Percentiles rank a stretch among this genome's conserved stretches.
Evolutionary conservation across 2,888 invertebrate genomes (phyloP).

Genomic region (Holacanthella duospinosa): DNA sequence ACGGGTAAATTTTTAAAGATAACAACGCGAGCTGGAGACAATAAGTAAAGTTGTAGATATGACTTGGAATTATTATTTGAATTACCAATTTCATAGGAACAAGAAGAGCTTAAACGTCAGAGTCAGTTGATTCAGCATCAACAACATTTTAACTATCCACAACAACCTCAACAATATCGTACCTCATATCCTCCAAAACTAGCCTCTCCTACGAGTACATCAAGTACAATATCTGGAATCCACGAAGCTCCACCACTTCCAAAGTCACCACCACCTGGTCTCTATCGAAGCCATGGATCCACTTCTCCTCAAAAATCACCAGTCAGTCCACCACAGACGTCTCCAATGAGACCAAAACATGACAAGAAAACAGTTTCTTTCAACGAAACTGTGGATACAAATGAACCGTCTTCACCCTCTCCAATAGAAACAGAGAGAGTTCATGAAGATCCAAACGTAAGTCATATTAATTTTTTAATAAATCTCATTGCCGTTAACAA

Average conservation of each 20-base stretch:
- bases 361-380: constrained; percentile 36
- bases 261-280: constrained; percentile 32
- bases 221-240: constrained; percentile 41
- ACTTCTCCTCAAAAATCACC: constrained; percentile 35
- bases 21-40: background rate
- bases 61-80: background rate
- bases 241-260: constrained; percentile 33
- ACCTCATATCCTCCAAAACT: constrained; percentile 40
- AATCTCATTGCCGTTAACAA: too few relatives aligned
- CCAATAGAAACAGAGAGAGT: constrained; percentile 47
- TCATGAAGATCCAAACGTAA: constrained; percentile 72
- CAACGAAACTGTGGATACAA: constrained; percentile 40
- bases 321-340: constrained; percentile 39
- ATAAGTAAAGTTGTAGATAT: background rate
- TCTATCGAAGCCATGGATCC: constrained; percentile 12
- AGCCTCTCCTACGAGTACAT: constrained; percentile 41
- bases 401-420: constrained; percentile 48
- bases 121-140: constrained; percentile 36
- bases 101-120: constrained; percentile 44
- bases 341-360: constrained; percentile 34
- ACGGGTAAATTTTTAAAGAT: constrained; percentile 35
- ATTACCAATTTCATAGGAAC: constrained; percentile 33
- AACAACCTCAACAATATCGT: constrained; percentile 36
- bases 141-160: constrained; percentile 28
- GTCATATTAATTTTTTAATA: background rate